Conservation (phyloP, 2,113 vertebrate genomes). For the Nibea coibor region DNA sequence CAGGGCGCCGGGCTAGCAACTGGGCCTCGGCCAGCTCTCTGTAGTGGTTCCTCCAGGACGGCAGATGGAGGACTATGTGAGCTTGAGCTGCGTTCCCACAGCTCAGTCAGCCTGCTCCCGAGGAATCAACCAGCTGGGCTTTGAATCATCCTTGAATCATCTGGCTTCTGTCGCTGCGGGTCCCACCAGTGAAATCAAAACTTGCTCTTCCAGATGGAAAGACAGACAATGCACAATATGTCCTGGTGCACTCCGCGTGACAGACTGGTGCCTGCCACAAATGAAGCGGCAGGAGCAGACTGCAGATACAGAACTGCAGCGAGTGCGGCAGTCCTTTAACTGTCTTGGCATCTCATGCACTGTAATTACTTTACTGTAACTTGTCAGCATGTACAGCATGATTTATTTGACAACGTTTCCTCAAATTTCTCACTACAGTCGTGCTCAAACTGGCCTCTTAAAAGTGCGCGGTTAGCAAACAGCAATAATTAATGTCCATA, state of each 20-base stretch:
- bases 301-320: background rate
- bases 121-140: slow-evolving; percentile 71
- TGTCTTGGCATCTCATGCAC: slow-evolving; percentile 27
- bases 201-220: slow-evolving; percentile 75
- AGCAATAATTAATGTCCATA: slow-evolving; percentile 71
- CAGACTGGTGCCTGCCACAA: slow-evolving; percentile 40
- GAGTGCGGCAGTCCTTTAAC: slow-evolving; percentile 16
- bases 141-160: slow-evolving; percentile 73
- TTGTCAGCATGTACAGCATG: slow-evolving; percentile 26
- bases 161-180: slow-evolving; percentile 69
- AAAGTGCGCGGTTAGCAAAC: slow-evolving; percentile 45
- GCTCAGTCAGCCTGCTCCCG: slow-evolving; percentile 53
- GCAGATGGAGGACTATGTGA: slow-evolving; percentile 78
- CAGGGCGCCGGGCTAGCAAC: slow-evolving; percentile 32
- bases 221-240: slow-evolving; percentile 77
- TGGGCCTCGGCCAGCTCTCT: slow-evolving; percentile 65
- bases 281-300: slow-evolving; percentile 32
- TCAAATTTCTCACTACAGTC: slow-evolving; percentile 28
- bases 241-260: slow-evolving; percentile 47
- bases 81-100: slow-evolving; percentile 58
- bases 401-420: slow-evolving; percentile 54
- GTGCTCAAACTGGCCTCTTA: slow-evolving; percentile 49
- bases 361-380: slow-evolving; percentile 49
- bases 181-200: slow-evolving; percentile 76
- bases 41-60: slow-evolving; percentile 71